Conservation (phyloP, 1,140 invertebrate genomes). For the Calliphora vicina region DNA sequence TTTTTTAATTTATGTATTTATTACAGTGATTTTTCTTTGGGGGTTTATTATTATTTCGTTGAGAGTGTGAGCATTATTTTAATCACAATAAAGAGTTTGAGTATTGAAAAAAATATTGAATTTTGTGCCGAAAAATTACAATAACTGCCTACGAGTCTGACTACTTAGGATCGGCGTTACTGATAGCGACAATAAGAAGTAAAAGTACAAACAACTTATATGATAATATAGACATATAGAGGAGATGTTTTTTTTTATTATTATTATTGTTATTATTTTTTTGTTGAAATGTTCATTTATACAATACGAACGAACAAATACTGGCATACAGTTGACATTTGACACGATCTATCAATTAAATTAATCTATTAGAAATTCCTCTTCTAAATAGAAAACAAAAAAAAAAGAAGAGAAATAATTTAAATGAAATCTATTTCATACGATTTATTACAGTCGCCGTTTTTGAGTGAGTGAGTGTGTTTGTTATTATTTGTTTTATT, state of each 20-base stretch:
- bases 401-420: constrained; percentile 10
- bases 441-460: constrained; percentile 15
- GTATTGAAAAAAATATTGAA: not conserved
- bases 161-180: not conserved
- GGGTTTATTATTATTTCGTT: not conserved
- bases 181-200: not conserved
- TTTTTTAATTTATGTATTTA: not conserved
- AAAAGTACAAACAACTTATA: not conserved
- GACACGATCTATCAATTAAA: constrained; percentile 34
- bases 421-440: not conserved
- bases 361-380: constrained; percentile 36
- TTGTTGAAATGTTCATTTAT: not conserved
- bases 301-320: not conserved
- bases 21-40: not conserved
- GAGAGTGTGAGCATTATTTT: too few species aligned
- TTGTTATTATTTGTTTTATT: constrained; percentile 26
- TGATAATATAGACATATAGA: not conserved
- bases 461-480: not conserved
- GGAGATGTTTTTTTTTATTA: not conserved
- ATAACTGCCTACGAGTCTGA: not conserved
- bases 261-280: not conserved
- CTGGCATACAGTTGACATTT: constrained; percentile 36
- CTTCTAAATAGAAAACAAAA: not conserved
- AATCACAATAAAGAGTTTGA: not conserved
- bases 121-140: not conserved